phyloP scores from a whole-genome alignment of 2,113 vertebrate genomes.

The Phyllostomus discolor region DNA sequence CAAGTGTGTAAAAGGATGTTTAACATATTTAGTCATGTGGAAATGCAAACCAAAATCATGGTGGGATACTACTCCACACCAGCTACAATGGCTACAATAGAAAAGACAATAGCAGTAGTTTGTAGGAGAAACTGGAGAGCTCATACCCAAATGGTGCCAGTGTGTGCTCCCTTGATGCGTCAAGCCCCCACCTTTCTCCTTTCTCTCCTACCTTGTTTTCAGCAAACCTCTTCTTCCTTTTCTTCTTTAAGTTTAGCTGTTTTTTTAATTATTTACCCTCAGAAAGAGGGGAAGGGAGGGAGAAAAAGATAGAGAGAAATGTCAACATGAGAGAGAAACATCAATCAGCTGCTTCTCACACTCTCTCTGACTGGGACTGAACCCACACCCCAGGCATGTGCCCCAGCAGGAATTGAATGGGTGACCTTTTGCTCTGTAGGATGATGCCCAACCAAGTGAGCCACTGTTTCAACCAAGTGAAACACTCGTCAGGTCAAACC shows the following conservation, averaged over 20 bases:
- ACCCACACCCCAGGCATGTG: no score
- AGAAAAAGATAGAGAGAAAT: no score
- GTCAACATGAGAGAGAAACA: no score
- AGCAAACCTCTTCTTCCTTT: neutral
- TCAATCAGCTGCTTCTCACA: no score
- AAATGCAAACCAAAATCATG: neutral
- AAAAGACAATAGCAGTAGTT: neutral
- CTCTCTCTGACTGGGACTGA: no score
- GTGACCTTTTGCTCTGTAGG: no score
- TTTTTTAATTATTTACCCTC: no score
- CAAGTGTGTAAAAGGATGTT: neutral
- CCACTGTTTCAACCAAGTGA: no score
- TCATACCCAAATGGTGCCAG: neutral
- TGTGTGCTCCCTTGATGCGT: neutral
- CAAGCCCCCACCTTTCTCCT: neutral
- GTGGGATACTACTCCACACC: neutral
- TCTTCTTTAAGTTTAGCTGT: neutral
- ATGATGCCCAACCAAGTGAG: no score
- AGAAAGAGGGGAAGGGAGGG: no score
- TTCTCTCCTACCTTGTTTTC: neutral
- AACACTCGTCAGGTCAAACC: neutral
- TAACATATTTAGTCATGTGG: neutral
- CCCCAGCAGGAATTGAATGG: no score
- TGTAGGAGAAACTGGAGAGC: neutral
- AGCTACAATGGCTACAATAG: neutral